phyloP scores from a whole-genome alignment of 2,113 vertebrate genomes.

The Antigone vipio region DNA sequence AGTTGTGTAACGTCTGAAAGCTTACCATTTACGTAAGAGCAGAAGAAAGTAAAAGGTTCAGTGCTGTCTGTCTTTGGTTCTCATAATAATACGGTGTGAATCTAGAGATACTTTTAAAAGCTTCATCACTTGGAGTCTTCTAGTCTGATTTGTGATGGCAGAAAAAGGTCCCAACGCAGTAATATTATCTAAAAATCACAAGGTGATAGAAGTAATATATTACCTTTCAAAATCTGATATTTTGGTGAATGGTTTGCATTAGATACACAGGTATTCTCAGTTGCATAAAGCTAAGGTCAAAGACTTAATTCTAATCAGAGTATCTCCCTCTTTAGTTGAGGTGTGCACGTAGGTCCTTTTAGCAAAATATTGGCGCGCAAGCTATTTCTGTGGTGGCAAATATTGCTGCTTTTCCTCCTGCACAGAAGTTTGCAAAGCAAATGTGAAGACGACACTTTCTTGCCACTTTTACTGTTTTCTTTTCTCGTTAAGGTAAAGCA shows the following conservation, averaged over 20 bases:
- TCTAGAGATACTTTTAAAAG: background rate
- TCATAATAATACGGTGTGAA: background rate
- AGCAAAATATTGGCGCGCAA: accelerated
- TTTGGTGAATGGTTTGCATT: background rate
- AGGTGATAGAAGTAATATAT: background rate
- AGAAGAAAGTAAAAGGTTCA: background rate
- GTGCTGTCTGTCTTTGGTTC: background rate
- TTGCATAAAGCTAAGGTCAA: background rate
- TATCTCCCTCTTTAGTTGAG: background rate
- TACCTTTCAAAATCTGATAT: background rate
- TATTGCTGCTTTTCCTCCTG: accelerated
- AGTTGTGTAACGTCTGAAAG: background rate
- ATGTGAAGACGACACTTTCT: accelerated
- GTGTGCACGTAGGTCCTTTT: background rate
- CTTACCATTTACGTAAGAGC: background rate
- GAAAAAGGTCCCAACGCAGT: accelerated
- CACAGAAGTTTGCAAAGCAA: background rate
- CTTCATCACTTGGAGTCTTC: background rate
- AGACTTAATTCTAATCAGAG: background rate
- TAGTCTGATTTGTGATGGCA: background rate
- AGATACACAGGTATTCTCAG: background rate
- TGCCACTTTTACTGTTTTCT: accelerated
- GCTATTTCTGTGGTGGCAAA: background rate
- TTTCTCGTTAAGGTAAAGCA: background rate
- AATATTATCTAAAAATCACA: background rate